Base-by-base conservation (phyloP, 1,140 invertebrate genomes). In the Lanistes nyassanus region DNA sequence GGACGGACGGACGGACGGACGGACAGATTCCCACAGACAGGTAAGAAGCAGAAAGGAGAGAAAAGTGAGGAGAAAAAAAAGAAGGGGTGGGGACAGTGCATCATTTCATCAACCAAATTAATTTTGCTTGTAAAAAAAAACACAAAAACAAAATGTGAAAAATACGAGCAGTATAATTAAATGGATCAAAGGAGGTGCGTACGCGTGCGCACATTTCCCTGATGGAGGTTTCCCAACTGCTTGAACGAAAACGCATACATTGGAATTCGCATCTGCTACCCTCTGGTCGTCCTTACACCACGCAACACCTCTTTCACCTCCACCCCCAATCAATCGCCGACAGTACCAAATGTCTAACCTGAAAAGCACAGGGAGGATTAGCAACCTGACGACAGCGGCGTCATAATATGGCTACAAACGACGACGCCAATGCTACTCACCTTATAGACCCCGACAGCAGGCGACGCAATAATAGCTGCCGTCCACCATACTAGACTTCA, bases 231-330 rank as follows among this genome's bases (percentile, higher is more conserved):
- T 7, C 23, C 23, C 7, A 6, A 60, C 7, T 6, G 7, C 58
- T 26, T 60, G 31, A 60, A 60, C 58, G n/a, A 60, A 26, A 26
- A 60, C 56, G 31, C 56, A 60, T 29, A 60, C 56, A n/a, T n/a
- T n/a, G n/a, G n/a, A n/a, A n/a, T n/a, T n/a, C n/a, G n/a, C n/a
- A n/a, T n/a, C n/a, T n/a, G n/a, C n/a, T n/a, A n/a, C n/a, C n/a
- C n/a, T n/a, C n/a, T n/a, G n/a, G n/a, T n/a, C n/a, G n/a, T n/a
- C n/a, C n/a, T n/a, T n/a, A n/a, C n/a, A n/a, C n/a, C n/a, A 60
- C 56, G 31, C 56, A 60, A 9, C 7, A 23, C n/a, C 56, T 26
- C 56, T 26, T 29, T 9, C 56, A 60, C 56, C 7, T 29, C n/a
- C 56, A n/a, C 56, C n/a, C 23, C n/a, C 56, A 60, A 23, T 26